Percentiles rank a stretch among this genome's conserved stretches.
Evolutionary conservation across 2,888 invertebrate genomes (phyloP).

Genomic region (Alloscopus bannaensis): DNA sequence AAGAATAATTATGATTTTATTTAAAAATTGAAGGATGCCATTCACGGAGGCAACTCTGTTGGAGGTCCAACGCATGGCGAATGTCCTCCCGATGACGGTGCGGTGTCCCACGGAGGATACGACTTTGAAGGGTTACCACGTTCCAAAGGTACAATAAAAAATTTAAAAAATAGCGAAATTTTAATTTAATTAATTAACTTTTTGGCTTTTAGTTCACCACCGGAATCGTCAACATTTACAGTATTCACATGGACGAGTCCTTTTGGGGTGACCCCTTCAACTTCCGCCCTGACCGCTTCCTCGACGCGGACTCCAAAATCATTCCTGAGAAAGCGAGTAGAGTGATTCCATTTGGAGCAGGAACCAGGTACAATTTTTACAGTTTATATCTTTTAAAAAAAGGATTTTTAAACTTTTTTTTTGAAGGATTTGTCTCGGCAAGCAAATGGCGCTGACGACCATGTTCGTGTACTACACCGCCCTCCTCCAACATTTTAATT

Average conservation of each 20-base stretch:
- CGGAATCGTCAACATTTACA: conserved; percentile 49
- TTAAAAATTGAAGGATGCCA: conserved; percentile 46
- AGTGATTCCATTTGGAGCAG: conserved; percentile 64
- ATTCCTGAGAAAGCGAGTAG: conserved; percentile 33
- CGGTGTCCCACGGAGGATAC: conserved; percentile 46
- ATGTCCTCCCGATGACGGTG: conserved; percentile 54
- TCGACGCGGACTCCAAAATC: conserved; percentile 50
- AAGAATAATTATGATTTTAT: not conserved
- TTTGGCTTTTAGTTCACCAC: conserved; percentile 17
- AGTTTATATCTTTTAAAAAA: conserved; percentile 1
- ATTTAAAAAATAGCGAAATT: not conserved
- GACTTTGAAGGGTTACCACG: conserved; percentile 26
- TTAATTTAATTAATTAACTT: not conserved
- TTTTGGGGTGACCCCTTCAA: conserved; percentile 60
- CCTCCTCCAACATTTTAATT: conserved; percentile 55
- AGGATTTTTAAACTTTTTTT: not conserved
- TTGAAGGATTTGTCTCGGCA: conserved; percentile 50
- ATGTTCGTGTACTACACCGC: conserved; percentile 60
- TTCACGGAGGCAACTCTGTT: conserved; percentile 59
- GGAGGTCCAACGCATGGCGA: conserved; percentile 60
- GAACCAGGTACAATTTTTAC: too few relatives aligned
- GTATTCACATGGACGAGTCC: conserved; percentile 46
- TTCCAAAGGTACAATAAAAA: conserved; percentile 40
- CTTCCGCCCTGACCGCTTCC: conserved; percentile 63
- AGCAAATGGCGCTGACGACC: conserved; percentile 53